Evolutionary conservation across 1,140 invertebrate genomes (phyloP).

Genomic region (Lepidurus arcticus): DNA sequence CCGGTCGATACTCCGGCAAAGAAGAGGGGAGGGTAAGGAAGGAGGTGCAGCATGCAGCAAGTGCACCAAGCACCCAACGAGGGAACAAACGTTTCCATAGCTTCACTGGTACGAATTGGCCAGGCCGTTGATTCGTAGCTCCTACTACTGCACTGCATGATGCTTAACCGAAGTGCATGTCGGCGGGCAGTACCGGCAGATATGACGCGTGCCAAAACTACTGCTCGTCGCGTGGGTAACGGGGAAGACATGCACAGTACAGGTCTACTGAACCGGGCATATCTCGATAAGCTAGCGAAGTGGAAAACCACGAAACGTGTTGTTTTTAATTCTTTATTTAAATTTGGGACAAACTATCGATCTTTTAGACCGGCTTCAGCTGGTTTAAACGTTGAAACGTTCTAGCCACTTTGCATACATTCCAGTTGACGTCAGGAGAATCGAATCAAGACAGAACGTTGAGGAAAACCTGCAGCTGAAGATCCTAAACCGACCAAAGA

Average conservation of each 20-base stretch:
- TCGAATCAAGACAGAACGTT: too few relatives aligned
- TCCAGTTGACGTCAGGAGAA: too few relatives aligned
- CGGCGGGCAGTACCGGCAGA: background rate
- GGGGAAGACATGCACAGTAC: background rate
- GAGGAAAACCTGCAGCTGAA: background rate
- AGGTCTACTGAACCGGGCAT: too few relatives aligned
- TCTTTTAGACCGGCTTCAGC: too few relatives aligned
- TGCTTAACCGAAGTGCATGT: background rate
- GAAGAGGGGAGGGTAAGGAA: conserved; percentile 12
- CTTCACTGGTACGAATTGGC: background rate
- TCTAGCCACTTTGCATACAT: too few relatives aligned
- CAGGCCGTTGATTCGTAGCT: background rate
- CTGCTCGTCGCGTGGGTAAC: background rate
- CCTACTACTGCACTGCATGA: too few relatives aligned
- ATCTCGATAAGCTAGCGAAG: too few relatives aligned
- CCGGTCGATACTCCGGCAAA: conserved; percentile 28
- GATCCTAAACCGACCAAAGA: background rate
- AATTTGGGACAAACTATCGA: too few relatives aligned
- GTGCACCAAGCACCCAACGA: conserved; percentile 20
- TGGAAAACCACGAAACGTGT: too few relatives aligned
- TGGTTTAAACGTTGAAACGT: too few relatives aligned
- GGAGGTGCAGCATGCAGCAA: conserved; percentile 6
- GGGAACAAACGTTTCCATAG: background rate
- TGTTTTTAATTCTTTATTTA: too few relatives aligned
- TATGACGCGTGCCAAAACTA: conserved; percentile 19